phyloP scores from a whole-genome alignment of 2,797 vertebrate species.

The Thunnus albacares region DNA sequence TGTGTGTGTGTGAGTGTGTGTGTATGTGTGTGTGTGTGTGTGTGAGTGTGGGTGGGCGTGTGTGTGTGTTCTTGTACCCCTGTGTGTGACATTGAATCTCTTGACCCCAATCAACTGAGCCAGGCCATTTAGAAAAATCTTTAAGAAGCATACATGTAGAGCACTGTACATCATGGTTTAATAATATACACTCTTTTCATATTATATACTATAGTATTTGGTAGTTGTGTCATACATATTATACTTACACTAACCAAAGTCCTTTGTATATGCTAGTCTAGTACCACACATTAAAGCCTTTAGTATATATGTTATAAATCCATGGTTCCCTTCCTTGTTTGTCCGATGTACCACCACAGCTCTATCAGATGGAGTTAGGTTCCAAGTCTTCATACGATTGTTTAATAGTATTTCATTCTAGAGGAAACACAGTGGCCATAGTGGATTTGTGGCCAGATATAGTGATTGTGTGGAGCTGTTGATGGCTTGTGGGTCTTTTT shows the following conservation, averaged over 20 bases:
- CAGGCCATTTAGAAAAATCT: constrained; percentile 22
- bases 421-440: no score
- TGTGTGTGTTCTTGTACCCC: not conserved
- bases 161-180: not conserved
- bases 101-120: constrained; percentile 53
- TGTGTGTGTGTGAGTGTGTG: constrained; percentile 8
- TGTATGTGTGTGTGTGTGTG: constrained; percentile 5
- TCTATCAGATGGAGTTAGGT: not conserved
- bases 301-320: no score
- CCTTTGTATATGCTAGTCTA: not conserved
- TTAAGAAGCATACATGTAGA: constrained; percentile 4
- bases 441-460: not conserved
- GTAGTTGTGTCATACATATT: not conserved
- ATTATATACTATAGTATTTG: not conserved
- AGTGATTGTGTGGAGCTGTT: not conserved
- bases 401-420: no score
- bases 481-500: not conserved
- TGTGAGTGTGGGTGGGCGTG: not conserved
- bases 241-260: not conserved
- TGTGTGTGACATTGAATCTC: constrained; percentile 28
- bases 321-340: not conserved
- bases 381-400: no score
- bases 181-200: not conserved
- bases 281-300: not conserved
- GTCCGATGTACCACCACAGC: no score